phyloP scores from a whole-genome alignment of 2,113 vertebrate species.

The Tachycineta bicolor region DNA sequence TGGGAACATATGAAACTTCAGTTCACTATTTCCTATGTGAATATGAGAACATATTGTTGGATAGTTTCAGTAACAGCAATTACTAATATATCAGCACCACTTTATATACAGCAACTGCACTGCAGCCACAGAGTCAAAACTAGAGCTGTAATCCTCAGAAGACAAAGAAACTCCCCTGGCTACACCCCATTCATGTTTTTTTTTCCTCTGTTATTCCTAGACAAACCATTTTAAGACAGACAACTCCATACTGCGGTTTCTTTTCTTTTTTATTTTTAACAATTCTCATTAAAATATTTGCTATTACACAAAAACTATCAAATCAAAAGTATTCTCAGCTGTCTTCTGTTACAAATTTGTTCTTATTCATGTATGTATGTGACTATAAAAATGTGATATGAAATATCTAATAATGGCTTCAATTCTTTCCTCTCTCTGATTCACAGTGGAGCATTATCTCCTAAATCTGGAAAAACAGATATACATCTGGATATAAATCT shows the following conservation, averaged over 20 bases:
- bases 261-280: background rate
- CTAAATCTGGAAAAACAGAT: background rate
- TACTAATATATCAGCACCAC: background rate
- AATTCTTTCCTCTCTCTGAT: background rate
- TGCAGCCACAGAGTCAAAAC: background rate
- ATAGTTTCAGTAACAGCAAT: background rate
- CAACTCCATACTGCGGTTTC: background rate
- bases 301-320: background rate
- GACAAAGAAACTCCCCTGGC: background rate
- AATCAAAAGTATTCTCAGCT: background rate
- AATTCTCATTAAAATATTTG: background rate
- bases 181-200: accelerated
- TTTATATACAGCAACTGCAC: background rate
- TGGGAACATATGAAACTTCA: background rate
- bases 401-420: background rate
- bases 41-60: background rate
- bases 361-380: background rate
- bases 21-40: background rate
- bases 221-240: background rate
- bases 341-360: background rate
- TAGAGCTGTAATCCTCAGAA: background rate
- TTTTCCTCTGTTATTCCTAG: background rate
- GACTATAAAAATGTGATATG: background rate
- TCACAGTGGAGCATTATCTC: background rate
- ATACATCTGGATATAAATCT: too few species aligned